Percentiles rank a stretch among this genome's conserved stretches.
Conservation (phyloP, 2,888 invertebrate species). For the Cheilosia pagana region DNA sequence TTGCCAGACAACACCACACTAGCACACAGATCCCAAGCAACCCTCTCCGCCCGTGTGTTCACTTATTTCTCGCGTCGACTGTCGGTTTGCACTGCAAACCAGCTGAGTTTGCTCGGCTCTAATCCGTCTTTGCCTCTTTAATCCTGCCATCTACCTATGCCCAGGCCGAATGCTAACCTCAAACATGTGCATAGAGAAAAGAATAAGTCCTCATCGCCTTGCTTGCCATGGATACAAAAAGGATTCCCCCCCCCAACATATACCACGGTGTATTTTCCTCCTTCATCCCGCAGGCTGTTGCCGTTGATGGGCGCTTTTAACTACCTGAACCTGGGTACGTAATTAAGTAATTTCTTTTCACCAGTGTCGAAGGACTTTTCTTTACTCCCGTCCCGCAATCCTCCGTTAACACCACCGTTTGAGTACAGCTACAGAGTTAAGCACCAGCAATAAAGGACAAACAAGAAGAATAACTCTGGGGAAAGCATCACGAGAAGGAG, state of each 20-base stretch:
- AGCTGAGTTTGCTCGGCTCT: constrained; percentile 17
- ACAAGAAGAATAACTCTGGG: constrained; percentile 28
- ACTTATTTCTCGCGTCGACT: constrained; percentile 49
- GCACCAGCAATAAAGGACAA: constrained; percentile 73
- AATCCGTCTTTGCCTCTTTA: constrained; percentile 27
- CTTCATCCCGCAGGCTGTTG: constrained; percentile 22
- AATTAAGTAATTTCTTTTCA: constrained; percentile 75
- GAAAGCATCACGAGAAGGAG: constrained; percentile 38
- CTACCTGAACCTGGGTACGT: constrained; percentile 75
- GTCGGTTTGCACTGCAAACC: constrained; percentile 53
- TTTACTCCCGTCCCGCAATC: constrained; percentile 2
- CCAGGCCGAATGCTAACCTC: constrained; percentile 46
- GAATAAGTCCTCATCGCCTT: constrained; percentile 45
- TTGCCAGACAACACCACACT: background rate
- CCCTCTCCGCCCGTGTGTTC: constrained; percentile 19
- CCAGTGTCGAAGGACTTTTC: constrained; percentile 71
- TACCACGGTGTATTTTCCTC: constrained; percentile 36
- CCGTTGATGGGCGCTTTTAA: constrained; percentile 63
- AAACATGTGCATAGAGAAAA: constrained; percentile 59
- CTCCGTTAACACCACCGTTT: constrained; percentile 68
- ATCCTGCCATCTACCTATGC: background rate
- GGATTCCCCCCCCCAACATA: constrained; percentile 19
- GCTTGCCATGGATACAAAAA: constrained; percentile 22
- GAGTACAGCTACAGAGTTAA: constrained; percentile 62
- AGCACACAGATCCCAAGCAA: background rate